phyloP scores from a whole-genome alignment of 1,140 invertebrate species.

The Drosophila oshimai region DNA sequence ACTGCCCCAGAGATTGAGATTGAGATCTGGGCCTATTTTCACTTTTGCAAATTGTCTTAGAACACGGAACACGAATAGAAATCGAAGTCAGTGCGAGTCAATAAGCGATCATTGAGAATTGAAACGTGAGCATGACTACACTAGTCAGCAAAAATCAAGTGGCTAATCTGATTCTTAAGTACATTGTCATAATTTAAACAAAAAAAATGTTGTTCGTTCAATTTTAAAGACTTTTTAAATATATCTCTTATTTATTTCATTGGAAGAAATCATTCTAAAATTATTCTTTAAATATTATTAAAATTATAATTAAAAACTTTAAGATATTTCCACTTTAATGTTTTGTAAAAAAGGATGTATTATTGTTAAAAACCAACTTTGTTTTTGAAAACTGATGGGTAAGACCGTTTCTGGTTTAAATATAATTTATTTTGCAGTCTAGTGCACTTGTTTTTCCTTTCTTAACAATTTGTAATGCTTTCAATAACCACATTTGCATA shows the following conservation, averaged over 20 bases:
- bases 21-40: constrained; percentile 55
- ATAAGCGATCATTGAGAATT: constrained; percentile 30
- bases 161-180: not conserved
- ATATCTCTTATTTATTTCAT: too few relatives aligned
- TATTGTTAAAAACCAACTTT: too few relatives aligned
- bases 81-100: constrained; percentile 57
- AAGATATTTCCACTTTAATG: too few relatives aligned
- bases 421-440: not conserved
- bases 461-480: constrained; percentile 1
- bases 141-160: not conserved
- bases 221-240: too few relatives aligned
- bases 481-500: constrained; percentile 37
- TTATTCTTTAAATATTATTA: too few relatives aligned
- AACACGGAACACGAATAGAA: constrained; percentile 59
- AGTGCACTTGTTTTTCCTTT: not conserved
- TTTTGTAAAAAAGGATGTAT: too few relatives aligned
- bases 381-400: too few relatives aligned
- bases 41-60: constrained; percentile 69
- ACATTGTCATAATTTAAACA: too few relatives aligned
- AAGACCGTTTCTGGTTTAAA: not conserved
- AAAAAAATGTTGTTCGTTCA: too few relatives aligned
- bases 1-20: constrained; percentile 20
- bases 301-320: too few relatives aligned
- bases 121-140: constrained; percentile 40
- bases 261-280: too few relatives aligned